Conservation (phyloP, 2,113 vertebrate genomes). For the Xyrauchen texanus region DNA sequence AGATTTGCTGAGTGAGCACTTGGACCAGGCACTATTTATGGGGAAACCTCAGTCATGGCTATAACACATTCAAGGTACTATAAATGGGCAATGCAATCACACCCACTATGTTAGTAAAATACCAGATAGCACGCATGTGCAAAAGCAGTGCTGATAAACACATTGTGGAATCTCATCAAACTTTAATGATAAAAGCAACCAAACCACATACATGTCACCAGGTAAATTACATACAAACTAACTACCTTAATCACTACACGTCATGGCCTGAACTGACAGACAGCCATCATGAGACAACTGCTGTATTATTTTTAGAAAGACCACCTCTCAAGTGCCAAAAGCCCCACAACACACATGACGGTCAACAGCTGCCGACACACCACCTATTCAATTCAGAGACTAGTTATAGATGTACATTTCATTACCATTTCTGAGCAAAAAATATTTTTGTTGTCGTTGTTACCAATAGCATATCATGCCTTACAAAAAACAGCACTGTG, state of each 20-base stretch:
- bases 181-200: not conserved
- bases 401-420: no score
- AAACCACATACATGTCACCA: not conserved
- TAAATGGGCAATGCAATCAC: slow-evolving; percentile 67
- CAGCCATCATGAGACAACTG: slow-evolving; percentile 49
- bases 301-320: slow-evolving; percentile 49
- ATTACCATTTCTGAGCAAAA: not conserved
- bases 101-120: slow-evolving; percentile 36
- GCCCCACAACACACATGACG: not conserved
- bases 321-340: slow-evolving; percentile 7
- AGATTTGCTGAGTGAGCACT: slow-evolving; percentile 72
- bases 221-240: not conserved
- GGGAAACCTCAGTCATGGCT: slow-evolving; percentile 56
- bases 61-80: slow-evolving; percentile 68
- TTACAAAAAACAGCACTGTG: no score
- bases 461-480: no score
- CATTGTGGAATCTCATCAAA: not conserved
- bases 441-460: no score
- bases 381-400: not conserved
- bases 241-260: not conserved
- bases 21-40: slow-evolving; percentile 68
- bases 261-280: slow-evolving; percentile 14
- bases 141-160: not conserved
- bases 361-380: slow-evolving; percentile 25
- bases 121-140: not conserved